Base-by-base conservation (phyloP, 2,797 vertebrate species). In the Neoniphon sammara region DNA sequence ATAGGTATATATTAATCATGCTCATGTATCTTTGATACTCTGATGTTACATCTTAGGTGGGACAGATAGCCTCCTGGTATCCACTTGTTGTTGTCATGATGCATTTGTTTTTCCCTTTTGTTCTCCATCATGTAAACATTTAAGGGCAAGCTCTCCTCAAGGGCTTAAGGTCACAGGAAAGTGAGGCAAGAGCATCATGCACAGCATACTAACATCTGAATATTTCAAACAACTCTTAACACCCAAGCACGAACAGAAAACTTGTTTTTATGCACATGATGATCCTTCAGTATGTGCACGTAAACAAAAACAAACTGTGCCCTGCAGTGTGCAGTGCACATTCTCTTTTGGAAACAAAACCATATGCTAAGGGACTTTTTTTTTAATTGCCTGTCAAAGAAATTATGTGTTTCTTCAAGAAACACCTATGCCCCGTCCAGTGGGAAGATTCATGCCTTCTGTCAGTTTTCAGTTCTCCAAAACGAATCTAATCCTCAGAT, bases 401-500 rank as follows among this genome's bases (percentile, higher is more conserved):
- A 36, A 58, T 34, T 14, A 17, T 39, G 11, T 21, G 12, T 49
- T 58, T 20, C 18, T 64, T 42, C 46, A 52, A 59, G 3, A 74
- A 67, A 14, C 42, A 23, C 25, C 14, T 11, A 11, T 56, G 39
- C 75, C 21, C 18, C 52, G 9, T 75, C 27, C 56, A 25, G 11
- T 4, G n/a, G 30, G 63, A 1, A 55, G 34, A 50, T 12, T 1
- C 5, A 17, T 27, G 62, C 20, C 63, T 52, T 63, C 36, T 58
- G 70, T 63, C 54, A 66, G 7, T 31, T 15, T 7, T 55, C 23
- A 52, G n/a, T 49, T 52, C 63, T 27, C 30, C 47, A 54, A 46
- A 5, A 53, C 47, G 20, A 60, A 78, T 60, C 47, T 71, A 54
- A 64, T 71, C 36, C 10, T 65, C 21, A 39, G 68, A 78, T 55